These are phyloP conservation scores for Discoglossus pictus DNA, from an alignment of 2,797 vertebrate genomes.

Conservation along the genomic window DNA sequence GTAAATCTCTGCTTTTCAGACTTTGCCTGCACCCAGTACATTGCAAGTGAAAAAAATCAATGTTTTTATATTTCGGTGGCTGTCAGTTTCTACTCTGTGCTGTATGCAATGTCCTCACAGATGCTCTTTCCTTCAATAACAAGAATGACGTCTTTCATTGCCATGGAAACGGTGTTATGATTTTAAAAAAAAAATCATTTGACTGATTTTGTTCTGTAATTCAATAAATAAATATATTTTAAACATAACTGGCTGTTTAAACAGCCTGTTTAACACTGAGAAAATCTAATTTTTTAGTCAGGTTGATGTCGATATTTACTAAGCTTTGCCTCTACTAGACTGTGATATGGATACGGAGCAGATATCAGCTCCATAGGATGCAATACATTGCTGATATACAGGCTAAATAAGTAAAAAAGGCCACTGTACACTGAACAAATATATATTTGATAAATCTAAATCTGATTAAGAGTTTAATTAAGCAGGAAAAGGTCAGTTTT, in stretches of 20 bases:
- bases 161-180: constrained; percentile 71
- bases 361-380: too few species aligned
- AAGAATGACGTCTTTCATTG: constrained; percentile 80
- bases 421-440: too few species aligned
- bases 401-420: too few species aligned
- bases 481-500: too few species aligned
- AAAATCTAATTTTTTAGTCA: too few species aligned
- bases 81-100: constrained; percentile 41
- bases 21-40: constrained; percentile 19
- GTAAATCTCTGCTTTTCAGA: constrained; percentile 1
- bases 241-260: constrained; percentile 43
- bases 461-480: too few species aligned
- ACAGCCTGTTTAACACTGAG: neutral
- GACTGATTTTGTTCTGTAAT: constrained; percentile 54
- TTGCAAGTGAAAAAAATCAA: constrained; percentile 17
- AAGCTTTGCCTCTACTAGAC: too few species aligned
- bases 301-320: too few species aligned
- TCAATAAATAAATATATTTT: constrained; percentile 55
- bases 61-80: constrained; percentile 15
- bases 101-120: constrained; percentile 56
- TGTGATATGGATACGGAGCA: too few species aligned
- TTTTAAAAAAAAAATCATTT: constrained; percentile 55
- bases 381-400: too few species aligned
- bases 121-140: constrained; percentile 65
- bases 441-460: too few species aligned